phyloP scores from a whole-genome alignment of 2,888 invertebrate genomes.

The Nemotelus nigrinus region DNA sequence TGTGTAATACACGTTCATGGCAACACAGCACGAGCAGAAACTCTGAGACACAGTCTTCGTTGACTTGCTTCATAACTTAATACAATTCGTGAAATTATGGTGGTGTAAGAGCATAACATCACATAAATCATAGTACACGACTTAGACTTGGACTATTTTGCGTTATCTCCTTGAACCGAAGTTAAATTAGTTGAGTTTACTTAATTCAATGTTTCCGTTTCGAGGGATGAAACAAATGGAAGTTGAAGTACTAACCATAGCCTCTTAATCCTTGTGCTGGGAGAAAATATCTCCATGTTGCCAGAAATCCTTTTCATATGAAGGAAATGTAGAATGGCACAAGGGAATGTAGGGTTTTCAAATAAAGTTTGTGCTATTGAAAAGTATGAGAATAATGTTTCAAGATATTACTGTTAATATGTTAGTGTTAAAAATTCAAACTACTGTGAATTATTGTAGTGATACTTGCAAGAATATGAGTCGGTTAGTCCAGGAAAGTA shows the following conservation, averaged over 20 bases:
- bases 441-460: too few species aligned
- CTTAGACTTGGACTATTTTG: conserved; percentile 41
- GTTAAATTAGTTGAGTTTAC: conserved; percentile 49
- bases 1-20: too few species aligned
- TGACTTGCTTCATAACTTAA: background rate
- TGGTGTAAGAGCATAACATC: conserved; percentile 32
- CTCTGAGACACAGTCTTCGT: background rate
- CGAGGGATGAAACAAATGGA: conserved; percentile 39
- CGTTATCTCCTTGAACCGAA: conserved; percentile 48
- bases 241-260: conserved; percentile 28
- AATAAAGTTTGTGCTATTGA: too few species aligned
- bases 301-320: conserved; percentile 27
- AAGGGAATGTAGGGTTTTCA: background rate
- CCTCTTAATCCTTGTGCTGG: conserved; percentile 34
- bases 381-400: too few species aligned
- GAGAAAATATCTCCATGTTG: conserved; percentile 25
- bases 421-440: too few species aligned
- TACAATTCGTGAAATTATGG: conserved; percentile 33
- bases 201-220: conserved; percentile 49
- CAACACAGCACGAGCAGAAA: too few species aligned
- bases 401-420: too few species aligned
- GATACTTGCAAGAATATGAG: too few species aligned
- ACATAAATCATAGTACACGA: conserved; percentile 46
- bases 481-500: too few species aligned
- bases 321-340: background rate